Conservation (phyloP, 1,140 invertebrate species). For the Sycophila sp. region DNA sequence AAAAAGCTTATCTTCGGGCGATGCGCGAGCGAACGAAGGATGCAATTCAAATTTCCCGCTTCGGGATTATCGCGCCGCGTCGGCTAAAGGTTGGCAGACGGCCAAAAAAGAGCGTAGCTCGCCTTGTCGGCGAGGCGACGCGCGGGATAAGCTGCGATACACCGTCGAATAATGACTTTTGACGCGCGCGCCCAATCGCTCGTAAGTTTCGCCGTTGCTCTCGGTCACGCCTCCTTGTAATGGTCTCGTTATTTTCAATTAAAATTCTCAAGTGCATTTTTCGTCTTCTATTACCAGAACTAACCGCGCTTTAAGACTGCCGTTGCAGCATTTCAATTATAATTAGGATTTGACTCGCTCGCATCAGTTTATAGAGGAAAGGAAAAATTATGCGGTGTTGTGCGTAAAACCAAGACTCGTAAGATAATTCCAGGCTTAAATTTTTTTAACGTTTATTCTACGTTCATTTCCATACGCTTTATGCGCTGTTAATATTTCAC, state of each 20-base stretch:
- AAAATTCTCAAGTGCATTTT: constrained; percentile 8
- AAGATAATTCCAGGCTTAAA: too few species aligned
- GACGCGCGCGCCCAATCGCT: not conserved
- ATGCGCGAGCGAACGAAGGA: too few species aligned
- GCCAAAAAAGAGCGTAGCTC: not conserved
- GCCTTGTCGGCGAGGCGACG: not conserved
- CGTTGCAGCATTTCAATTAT: too few species aligned
- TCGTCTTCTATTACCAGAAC: too few species aligned
- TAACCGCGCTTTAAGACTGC: too few species aligned
- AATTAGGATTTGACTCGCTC: too few species aligned
- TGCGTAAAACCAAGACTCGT: too few species aligned
- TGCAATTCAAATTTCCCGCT: constrained; percentile 26
- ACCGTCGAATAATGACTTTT: constrained; percentile 11
- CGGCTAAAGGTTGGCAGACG: not conserved
- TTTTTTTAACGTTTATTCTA: too few species aligned
- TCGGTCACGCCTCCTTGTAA: not conserved
- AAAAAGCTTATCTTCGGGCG: constrained; percentile 18
- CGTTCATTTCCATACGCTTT: too few species aligned
- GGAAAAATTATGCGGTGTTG: too few species aligned
- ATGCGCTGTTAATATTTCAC: too few species aligned
- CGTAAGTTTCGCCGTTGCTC: not conserved
- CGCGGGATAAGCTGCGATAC: not conserved
- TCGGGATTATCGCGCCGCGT: constrained; percentile 10
- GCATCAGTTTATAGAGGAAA: too few species aligned
- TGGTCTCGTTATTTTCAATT: constrained; percentile 19